phyloP scores from a whole-genome alignment of 2,113 vertebrate species.

The Ascaphus truei region DNA sequence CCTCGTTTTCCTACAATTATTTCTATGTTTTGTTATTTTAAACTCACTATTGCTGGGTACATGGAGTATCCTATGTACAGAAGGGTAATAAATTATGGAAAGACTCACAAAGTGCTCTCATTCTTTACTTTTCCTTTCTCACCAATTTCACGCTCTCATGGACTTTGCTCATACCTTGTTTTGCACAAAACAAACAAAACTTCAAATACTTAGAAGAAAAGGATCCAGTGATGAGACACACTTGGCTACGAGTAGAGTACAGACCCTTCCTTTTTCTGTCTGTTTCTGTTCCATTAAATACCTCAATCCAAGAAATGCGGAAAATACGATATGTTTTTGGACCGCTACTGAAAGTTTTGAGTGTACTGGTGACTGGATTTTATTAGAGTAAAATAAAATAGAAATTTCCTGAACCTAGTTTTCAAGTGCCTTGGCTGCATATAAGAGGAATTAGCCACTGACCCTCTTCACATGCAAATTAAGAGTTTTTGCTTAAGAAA shows the following conservation, averaged over 20 bases:
- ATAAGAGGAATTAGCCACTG: neutral
- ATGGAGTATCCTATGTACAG: no score
- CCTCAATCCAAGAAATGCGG: constrained; percentile 41
- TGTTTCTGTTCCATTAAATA: constrained; percentile 22
- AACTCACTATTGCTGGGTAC: no score
- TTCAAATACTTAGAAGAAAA: constrained; percentile 42
- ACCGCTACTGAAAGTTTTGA: constrained; percentile 4
- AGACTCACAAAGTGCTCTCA: neutral
- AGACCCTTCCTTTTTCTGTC: constrained; percentile 27
- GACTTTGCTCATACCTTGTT: neutral
- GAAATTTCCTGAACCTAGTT: constrained; percentile 29
- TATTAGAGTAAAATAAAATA: constrained; percentile 39
- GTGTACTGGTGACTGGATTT: constrained; percentile 19
- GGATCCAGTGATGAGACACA: neutral
- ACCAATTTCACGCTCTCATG: neutral
- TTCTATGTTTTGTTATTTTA: no score
- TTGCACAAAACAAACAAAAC: constrained; percentile 36
- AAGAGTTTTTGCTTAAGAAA: neutral
- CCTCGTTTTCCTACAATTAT: no score
- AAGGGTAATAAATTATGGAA: no score
- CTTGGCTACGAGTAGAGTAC: neutral
- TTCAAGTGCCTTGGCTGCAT: neutral
- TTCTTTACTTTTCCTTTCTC: neutral
- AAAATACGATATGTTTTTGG: constrained; percentile 37
- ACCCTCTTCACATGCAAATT: neutral